phyloP scores from a whole-genome alignment of 2,888 invertebrate genomes.

The Watsonalla binaria region DNA sequence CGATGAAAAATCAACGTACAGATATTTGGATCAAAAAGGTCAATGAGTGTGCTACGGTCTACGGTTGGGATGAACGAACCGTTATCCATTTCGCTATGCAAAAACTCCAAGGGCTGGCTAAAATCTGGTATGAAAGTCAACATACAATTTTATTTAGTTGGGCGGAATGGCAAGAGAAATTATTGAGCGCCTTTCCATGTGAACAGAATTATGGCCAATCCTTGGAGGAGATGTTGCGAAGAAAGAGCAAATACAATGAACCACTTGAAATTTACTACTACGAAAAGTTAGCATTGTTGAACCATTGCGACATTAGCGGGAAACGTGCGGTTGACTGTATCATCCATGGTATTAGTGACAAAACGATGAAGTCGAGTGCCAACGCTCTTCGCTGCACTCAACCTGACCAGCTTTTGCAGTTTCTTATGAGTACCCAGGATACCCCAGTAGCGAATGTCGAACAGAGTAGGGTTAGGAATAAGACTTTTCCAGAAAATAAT shows the following conservation, averaged over 20 bases:
- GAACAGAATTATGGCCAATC: constrained; percentile 2
- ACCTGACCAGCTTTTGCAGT: neutral
- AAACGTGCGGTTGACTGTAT: constrained; percentile 13
- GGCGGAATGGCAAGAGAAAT: constrained; percentile 18
- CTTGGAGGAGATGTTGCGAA: constrained; percentile 14
- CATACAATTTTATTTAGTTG: constrained; percentile 12
- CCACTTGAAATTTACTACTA: constrained; percentile 11
- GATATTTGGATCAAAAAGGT: constrained; percentile 12
- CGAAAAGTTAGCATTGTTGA: constrained; percentile 10
- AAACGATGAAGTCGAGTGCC: constrained; percentile 9
- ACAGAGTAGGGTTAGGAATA: neutral
- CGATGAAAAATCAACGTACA: constrained; percentile 5
- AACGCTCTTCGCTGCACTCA: neutral
- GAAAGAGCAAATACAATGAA: constrained; percentile 7
- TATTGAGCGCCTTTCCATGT: constrained; percentile 14
- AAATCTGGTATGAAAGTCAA: constrained; percentile 20
- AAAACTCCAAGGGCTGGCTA: constrained; percentile 12
- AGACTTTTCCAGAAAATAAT: neutral
- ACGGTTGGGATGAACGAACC: constrained; percentile 15
- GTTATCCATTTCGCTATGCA: neutral
- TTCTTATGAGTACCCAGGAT: neutral
- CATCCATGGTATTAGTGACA: constrained; percentile 14
- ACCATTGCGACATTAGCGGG: constrained; percentile 11
- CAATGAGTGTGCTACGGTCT: constrained; percentile 12
- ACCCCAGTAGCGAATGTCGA: neutral